A percentile compares a stretch with the other conserved stretches of the same genome.
Conservation (phyloP, 2,888 invertebrate genomes). For the Smittia sp. region DNA sequence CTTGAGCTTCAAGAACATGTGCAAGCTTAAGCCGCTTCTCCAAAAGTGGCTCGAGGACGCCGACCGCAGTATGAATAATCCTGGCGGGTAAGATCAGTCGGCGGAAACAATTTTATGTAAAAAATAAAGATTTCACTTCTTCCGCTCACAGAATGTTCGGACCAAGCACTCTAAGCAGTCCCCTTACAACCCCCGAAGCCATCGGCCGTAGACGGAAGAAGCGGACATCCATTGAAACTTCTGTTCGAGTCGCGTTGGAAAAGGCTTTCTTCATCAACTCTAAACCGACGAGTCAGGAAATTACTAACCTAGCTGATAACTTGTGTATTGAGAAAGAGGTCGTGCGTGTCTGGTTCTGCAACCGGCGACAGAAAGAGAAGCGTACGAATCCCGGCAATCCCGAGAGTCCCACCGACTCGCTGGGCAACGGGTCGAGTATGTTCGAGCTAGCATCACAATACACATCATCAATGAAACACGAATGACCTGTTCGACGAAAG, state of each 20-base stretch:
- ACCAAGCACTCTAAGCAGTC: constrained; percentile 60
- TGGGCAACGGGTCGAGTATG: constrained; percentile 51
- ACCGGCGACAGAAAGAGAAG: constrained; percentile 94
- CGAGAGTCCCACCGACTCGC: constrained; percentile 67
- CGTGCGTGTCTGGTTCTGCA: constrained; percentile 91
- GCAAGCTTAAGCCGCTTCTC: constrained; percentile 94
- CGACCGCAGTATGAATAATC: constrained; percentile 73
- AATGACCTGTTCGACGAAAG: constrained; percentile 40
- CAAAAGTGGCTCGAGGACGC: constrained; percentile 98
- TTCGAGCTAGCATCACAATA: constrained; percentile 32
- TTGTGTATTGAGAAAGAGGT: constrained; percentile 98
- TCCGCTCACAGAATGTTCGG: constrained; percentile 49
- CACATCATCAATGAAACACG: constrained; percentile 40
- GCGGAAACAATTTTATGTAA: constrained; percentile 53
- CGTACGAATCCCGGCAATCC: constrained; percentile 84
- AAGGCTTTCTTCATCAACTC: constrained; percentile 93
- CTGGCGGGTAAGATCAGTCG: constrained; percentile 56
- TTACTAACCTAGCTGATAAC: constrained; percentile 85
- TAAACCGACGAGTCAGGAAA: constrained; percentile 96
- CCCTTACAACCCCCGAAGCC: constrained; percentile 79
- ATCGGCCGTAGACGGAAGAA: constrained; percentile 93
- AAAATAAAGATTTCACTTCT: neutral
- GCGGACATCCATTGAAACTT: constrained; percentile 94
- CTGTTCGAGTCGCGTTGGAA: constrained; percentile 88
- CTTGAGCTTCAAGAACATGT: constrained; percentile 99